Percentiles rank a stretch among this genome's conserved stretches.
Conservation (phyloP, 1,140 invertebrate species). For the Drosophila burlai region DNA sequence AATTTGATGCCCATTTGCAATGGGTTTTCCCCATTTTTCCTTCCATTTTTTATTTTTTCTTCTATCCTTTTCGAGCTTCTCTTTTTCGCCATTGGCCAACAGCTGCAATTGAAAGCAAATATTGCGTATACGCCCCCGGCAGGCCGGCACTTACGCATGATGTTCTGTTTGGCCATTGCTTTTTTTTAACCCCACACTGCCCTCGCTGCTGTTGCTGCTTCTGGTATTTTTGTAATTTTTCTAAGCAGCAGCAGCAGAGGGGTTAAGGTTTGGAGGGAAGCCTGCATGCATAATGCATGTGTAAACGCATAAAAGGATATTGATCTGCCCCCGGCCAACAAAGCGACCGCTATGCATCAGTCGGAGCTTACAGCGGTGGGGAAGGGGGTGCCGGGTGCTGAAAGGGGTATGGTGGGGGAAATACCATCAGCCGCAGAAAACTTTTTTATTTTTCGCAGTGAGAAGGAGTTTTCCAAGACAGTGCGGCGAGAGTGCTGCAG, state of each 20-base stretch:
- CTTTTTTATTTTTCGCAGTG: conserved; percentile 46
- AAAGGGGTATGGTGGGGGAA: conserved; percentile 1
- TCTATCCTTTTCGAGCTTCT: conserved; percentile 25
- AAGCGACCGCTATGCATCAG: conserved; percentile 68
- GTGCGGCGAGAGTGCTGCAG: conserved; percentile 39
- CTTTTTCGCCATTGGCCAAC: conserved; percentile 53
- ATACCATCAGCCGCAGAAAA: conserved; percentile 60
- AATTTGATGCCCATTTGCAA: conserved; percentile 70
- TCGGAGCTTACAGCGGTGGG: conserved; percentile 2
- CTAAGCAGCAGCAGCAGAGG: conserved; percentile 57
- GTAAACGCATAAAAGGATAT: conserved; percentile 81
- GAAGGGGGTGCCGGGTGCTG: conserved; percentile 2
- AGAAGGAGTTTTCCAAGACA: conserved; percentile 63
- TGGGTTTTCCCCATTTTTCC: conserved; percentile 35
- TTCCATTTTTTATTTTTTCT: background rate
- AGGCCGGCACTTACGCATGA: conserved; percentile 63
- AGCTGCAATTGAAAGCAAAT: conserved; percentile 82
- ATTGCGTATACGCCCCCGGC: conserved; percentile 74
- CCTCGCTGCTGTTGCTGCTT: conserved; percentile 15
- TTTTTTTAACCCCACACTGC: conserved; percentile 13
- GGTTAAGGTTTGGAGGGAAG: background rate
- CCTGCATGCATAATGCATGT: conserved; percentile 63
- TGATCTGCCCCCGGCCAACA: conserved; percentile 77
- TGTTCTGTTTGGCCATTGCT: conserved; percentile 63
- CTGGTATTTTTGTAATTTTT: conserved; percentile 66